Percentiles rank a stretch among this genome's conserved stretches.
phyloP scores from a whole-genome alignment of 2,797 vertebrate species.

The Peromyscus attwateri region DNA sequence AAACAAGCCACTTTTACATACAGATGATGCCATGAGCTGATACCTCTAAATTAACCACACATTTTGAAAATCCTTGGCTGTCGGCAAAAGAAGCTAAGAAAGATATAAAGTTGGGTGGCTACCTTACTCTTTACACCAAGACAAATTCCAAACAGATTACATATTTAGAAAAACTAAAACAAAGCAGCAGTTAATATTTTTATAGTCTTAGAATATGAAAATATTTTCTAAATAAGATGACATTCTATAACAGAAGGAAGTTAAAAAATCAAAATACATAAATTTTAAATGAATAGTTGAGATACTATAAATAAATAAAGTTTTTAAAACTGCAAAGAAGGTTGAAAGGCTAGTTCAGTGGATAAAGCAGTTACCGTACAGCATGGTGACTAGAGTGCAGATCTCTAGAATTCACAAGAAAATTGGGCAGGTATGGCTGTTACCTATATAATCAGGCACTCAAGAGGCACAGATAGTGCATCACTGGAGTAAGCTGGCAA shows the following conservation, averaged over 20 bases:
- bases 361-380: neutral
- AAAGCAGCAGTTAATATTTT: slow-evolving; percentile 64
- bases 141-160: slow-evolving; percentile 26
- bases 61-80: slow-evolving; percentile 22
- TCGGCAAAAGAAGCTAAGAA: slow-evolving; percentile 60
- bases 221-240: slow-evolving; percentile 35
- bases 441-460: neutral
- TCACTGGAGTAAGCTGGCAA: neutral
- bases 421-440: neutral
- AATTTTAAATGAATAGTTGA: slow-evolving; percentile 36
- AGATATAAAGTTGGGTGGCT: neutral
- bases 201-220: slow-evolving; percentile 11
- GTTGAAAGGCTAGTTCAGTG: neutral
- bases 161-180: slow-evolving; percentile 31
- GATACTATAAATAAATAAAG: neutral
- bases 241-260: slow-evolving; percentile 53
- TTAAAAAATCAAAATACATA: slow-evolving; percentile 42
- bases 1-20: slow-evolving; percentile 43
- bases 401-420: neutral
- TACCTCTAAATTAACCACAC: slow-evolving; percentile 36
- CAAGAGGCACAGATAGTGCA: neutral
- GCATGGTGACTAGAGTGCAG: neutral
- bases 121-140: slow-evolving; percentile 19
- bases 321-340: slow-evolving; percentile 21
- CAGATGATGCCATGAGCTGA: slow-evolving; percentile 8